phyloP scores from a whole-genome alignment of 2,797 vertebrate species.

The Chromis chromis region DNA sequence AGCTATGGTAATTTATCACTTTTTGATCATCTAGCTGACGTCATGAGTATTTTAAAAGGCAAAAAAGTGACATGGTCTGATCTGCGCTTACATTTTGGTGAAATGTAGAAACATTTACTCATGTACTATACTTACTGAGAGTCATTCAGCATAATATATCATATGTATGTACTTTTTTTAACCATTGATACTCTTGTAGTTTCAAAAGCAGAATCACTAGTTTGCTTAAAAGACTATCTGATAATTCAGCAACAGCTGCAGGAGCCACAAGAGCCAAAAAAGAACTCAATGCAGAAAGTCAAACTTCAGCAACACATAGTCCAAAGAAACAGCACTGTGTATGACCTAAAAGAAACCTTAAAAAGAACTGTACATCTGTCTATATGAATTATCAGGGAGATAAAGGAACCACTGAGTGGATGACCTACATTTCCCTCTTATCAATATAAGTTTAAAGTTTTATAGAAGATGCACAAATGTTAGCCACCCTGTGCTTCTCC shows the following conservation, averaged over 20 bases:
- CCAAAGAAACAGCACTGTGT: background rate
- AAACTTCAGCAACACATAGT: background rate
- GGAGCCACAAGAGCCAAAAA: background rate
- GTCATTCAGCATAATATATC: no score
- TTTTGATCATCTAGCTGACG: background rate
- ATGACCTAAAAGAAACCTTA: background rate
- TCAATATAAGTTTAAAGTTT: background rate
- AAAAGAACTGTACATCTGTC: no score
- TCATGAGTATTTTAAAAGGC: background rate
- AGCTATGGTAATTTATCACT: background rate
- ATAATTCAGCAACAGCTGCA: background rate
- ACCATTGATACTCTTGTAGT: background rate
- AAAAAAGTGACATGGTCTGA: background rate
- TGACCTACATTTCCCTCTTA: background rate
- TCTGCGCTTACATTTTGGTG: background rate
- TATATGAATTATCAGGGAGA: background rate
- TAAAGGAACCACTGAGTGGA: background rate
- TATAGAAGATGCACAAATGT: constrained; percentile 5
- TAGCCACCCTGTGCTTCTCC: constrained; percentile 10
- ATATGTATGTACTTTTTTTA: background rate
- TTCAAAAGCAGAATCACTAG: background rate
- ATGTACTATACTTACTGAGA: no score
- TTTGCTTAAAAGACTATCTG: background rate
- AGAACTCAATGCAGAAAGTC: background rate
- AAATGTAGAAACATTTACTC: no score